Evolutionary conservation across 2,113 vertebrate species (phyloP), one percentile per base, ranked within the genome.

Genomic region (Euleptes europaea): DNA sequence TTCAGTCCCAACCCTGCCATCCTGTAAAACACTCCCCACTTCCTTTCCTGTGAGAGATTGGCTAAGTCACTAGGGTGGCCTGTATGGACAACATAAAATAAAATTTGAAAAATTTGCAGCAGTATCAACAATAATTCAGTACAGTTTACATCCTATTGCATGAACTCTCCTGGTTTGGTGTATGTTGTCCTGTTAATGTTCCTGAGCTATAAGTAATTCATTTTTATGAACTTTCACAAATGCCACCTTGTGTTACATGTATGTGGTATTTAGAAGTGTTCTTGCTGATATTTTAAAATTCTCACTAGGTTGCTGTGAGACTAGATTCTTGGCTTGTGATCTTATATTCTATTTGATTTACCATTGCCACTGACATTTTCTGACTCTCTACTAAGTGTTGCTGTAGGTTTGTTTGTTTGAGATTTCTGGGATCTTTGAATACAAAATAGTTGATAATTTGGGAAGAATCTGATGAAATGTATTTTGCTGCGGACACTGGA

Each of bases 341-440:
- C 31, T 69, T 38, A 38, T 70, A 70, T 70, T n/a, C 19, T 70
- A 38, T 70, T 26, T 60, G 19, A 28, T n/a, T 49, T 49, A 63
- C 23, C 49, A 70, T 44, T 76, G 15, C n/a, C 69, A 35, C 51
- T 10, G 49, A 33, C 26, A 40, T 28, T 14, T 23, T 40, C 15
- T 69, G 51, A 75, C 15, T 31, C 60, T 23, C 63, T 76, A 28
- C 33, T 21, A 40, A 81, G 23, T 40, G 31, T 70, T 83, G 26
- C 33, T 74, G 65, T 85, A 31, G 47, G 73, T 90, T 82, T 90
- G 74, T 35, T 79, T 12, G 33, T 83, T 60, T 9, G 69, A 11
- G 49, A 83, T 78, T 15, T 82, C 63, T 49, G 26, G 88, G 63
- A 83, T 80, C 82, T 89, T 73, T 40, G 0, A 76, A 75, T 80